Base-by-base conservation (phyloP, 35 echinoderm and acorn worm species). In the Ptychodera flava region DNA sequence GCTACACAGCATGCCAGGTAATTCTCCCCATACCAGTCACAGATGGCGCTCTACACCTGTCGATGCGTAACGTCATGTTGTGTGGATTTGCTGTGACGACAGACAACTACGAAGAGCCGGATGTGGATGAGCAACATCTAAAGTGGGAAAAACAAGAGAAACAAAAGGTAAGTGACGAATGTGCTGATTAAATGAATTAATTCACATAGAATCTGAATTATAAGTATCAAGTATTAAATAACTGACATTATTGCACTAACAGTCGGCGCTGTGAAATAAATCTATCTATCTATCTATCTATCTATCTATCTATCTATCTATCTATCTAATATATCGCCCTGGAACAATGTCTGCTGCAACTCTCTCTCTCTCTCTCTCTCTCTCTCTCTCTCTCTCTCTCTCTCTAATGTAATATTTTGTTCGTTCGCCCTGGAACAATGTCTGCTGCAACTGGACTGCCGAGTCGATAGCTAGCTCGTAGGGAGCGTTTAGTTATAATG, bases 1-100 rank as follows among this genome's bases (percentile, higher is more conserved):
- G 33, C 27, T 91, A 79, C 80, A 91, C 90, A 35, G 85, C 90
- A 0, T 80, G 82, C 34, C 79, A 32, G 0, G 85, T 37, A 27
- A 81, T 85, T 0, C 15, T 91, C 30, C 90, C 90, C 15, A 80
- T 91, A n/a, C 22, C 16, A 1, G 31, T 87, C 15, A 88, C 84
- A 28, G 52, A 77, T 82, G 78, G 33, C n/a, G n/a, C 84, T 33
- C 53, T 32, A n/a, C 75, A 90, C 15, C 32, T 85, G n/a, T 15
- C 84, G n/a, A 1, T 33, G 33, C 29, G 16, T 35, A 15, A 32
- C 28, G 30, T 0, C 27, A 35, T 88, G 30, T 27, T 28, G 33
- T 88, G 36, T 22, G 76, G 35, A 31, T 79, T 36, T 75, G 36
- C 10, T 75, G 28, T 12, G 30, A 32, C 16, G 35, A 76, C 32